Percentiles rank a stretch among this genome's conserved stretches.
Evolutionary conservation across 2,113 vertebrate genomes (phyloP).

Genomic region (Ursus arctos): DNA sequence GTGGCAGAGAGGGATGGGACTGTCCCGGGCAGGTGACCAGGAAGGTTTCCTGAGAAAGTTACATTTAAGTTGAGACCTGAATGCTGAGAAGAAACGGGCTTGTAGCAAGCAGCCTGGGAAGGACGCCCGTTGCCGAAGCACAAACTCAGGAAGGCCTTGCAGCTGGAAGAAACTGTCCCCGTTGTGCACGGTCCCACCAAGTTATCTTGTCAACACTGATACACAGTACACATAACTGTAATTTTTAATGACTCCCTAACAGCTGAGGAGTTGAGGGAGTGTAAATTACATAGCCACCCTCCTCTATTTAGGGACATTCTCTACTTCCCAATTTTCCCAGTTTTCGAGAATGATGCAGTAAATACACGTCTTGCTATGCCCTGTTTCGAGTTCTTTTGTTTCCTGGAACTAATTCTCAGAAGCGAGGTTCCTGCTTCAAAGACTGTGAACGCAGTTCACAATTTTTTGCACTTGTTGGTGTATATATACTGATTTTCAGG

Average conservation of each 20-base stretch:
- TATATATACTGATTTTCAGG: not conserved
- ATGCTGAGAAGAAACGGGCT: not conserved
- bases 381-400: not conserved
- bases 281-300: rapidly evolving
- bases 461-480: not conserved
- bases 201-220: not conserved
- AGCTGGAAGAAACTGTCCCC: not conserved
- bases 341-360: too few species aligned
- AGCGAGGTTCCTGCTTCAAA: not conserved
- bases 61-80: not conserved
- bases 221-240: rapidly evolving
- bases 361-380: not conserved
- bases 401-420: not conserved
- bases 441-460: not conserved
- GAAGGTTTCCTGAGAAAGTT: not conserved
- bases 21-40: rapidly evolving
- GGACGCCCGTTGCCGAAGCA: rapidly evolving
- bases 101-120: not conserved
- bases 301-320: not conserved
- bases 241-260: not conserved
- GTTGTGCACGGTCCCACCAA: rapidly evolving
- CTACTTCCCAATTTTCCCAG: not conserved
- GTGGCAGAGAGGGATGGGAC: not conserved
- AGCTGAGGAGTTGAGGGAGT: not conserved
- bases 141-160: not conserved